Base-by-base conservation (phyloP, 2,113 vertebrate genomes). In the Phyllostomus hastatus region DNA sequence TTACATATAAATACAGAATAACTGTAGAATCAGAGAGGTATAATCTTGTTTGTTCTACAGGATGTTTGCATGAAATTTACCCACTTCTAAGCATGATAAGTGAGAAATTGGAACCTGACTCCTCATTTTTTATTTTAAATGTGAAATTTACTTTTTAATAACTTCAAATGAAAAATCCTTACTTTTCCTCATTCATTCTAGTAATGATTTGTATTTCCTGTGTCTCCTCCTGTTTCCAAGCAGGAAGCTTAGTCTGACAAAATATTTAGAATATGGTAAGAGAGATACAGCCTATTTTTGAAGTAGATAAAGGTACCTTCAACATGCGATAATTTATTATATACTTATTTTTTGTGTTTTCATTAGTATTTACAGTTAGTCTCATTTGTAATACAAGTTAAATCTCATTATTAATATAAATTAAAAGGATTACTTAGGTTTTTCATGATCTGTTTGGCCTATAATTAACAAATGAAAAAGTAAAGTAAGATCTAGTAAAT, bases 161-260 rank as follows among this genome's bases (percentile, higher is more conserved):
- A 81, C 43, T 96, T 87, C 81, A 91, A 81, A 95, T 82, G 69
- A 95, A 91, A 87, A 94, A 86, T 89, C 33, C 79, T 83, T 91
- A 61, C 66, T 95, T 88, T 90, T 46, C 8, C n/a, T 12, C 57
- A 67, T 95, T 95, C 59, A 91, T 95, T 95, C 46, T 75, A 54
- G 19, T 85, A 89, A 54, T 95, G 87, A 96, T 94, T 96, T 97
- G 70, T 97, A 88, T 97, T 97, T 98, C 97, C 97, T 97, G 83
- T 97, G 83, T 95, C 82, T 97, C 90, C 67, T 96, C 46, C 46
- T 95, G 46, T 96, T 96, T 96, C 96, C 59, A 97, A 95, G 52
- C 97, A 96, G 96, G 97, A 97, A 97, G 80, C 93, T 93, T 66
- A 93, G 87, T 96, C 93, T 96, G 96, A 97, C 91, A 96, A 96